Evolutionary conservation across 1,140 invertebrate genomes (phyloP), one percentile per base, ranked within the genome.

Genomic region (Rhizoglyphus robini): DNA sequence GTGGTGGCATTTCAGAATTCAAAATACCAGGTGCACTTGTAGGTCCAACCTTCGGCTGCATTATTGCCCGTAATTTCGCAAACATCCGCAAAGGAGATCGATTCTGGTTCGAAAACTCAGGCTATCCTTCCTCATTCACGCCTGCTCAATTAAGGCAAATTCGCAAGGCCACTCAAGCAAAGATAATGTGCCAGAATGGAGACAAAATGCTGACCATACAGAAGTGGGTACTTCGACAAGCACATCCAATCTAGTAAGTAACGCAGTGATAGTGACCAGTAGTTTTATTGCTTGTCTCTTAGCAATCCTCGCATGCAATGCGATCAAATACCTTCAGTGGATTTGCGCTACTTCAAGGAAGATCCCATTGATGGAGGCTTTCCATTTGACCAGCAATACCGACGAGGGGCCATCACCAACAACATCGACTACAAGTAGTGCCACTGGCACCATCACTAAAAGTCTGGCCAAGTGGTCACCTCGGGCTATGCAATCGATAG

Each of bases 11-110:
- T 82, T 90, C 88, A 0, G 93, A 96, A 74, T 80, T 83, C 57
- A 84, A 87, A 4, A 77, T 93, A 57, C 86, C 86, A 4, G 88
- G 88, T 41, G 89, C 87, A 47, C 87, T 95, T 83, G 79, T 95
- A 31, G 94, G 93, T 38, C 91, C 92, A 3, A 96, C 91, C 4
- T 81, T 81, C 69, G 76, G 76, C 20, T 83, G 81, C 68, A 77
- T 83, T 46, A 76, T 83, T 47, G 80, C 74, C 3, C 74, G 75
- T 64, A 81, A 83, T 67, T 83, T 84, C 71, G 71, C 74, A 30
- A 73, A 75, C 62, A 69, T 83, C 11, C 76, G 91, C 71, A 80
- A 86, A 67, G 95, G 94, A 0, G 70, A 72, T 65, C 65, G 70
- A 31, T 71, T 70, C 57, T 71, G 70, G 70, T 71, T 67, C 41